Conservation (phyloP, 1,140 invertebrate species). For the Nautilus pompilius region DNA sequence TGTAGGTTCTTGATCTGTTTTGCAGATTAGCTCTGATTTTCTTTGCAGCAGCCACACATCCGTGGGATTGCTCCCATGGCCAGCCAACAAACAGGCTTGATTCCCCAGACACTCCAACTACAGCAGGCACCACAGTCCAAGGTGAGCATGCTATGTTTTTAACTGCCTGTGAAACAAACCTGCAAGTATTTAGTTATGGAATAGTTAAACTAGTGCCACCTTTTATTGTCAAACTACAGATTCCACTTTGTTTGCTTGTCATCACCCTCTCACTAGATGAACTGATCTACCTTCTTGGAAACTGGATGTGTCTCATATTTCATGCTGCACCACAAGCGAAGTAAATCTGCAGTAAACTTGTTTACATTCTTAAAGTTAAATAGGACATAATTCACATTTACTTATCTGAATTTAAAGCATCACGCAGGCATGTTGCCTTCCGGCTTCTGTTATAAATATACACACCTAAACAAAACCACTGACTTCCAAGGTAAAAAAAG, state of each 20-base stretch:
- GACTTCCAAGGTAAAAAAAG: too few relatives aligned
- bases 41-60: constrained; percentile 6
- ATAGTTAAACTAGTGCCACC: background rate
- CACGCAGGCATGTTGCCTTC: too few relatives aligned
- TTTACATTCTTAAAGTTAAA: too few relatives aligned
- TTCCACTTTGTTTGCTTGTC: background rate
- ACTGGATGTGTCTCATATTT: background rate
- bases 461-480: too few relatives aligned
- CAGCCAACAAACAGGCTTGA: constrained; percentile 10
- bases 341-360: too few relatives aligned
- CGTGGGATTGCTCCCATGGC: constrained; percentile 4
- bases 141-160: constrained; percentile 4
- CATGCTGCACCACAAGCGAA: too few relatives aligned
- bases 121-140: constrained; percentile 30
- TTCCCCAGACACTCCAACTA: constrained; percentile 27
- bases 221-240: background rate
- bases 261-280: background rate
- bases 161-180: background rate
- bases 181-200: background rate
- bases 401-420: too few relatives aligned
- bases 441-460: too few relatives aligned
- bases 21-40: background rate
- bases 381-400: too few relatives aligned
- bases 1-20: background rate
- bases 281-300: background rate